Evolutionary conservation across 1,140 invertebrate genomes (phyloP).

Genomic region (Diorhabda sublineata): DNA sequence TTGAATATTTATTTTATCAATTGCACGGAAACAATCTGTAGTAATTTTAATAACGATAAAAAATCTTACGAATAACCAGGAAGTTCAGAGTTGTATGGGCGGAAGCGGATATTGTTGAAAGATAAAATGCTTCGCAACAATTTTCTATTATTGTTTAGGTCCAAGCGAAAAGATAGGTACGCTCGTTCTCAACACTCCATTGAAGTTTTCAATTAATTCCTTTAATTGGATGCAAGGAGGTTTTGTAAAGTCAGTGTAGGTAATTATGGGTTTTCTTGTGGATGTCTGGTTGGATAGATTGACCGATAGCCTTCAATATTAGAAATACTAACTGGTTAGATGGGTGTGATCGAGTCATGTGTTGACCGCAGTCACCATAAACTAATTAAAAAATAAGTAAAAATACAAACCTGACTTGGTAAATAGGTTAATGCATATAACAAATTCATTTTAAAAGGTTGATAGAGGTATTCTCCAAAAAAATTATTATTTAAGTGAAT

Average conservation of each 20-base stretch:
- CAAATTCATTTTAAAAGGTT: no score
- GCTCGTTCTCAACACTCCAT: constrained; percentile 1
- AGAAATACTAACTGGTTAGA: not conserved
- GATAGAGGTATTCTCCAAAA: no score
- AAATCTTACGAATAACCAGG: not conserved
- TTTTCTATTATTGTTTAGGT: constrained; percentile 1
- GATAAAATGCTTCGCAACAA: not conserved
- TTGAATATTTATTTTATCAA: no score
- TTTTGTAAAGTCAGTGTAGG: not conserved
- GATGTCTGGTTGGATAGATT: not conserved
- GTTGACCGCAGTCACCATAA: not conserved
- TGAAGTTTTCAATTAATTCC: constrained; percentile 1
- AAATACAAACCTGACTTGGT: no score
- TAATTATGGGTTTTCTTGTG: constrained; percentile 1
- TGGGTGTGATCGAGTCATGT: not conserved
- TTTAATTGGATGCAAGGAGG: constrained; percentile 1
- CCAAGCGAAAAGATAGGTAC: not conserved
- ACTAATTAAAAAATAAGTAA: no score
- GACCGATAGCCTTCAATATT: constrained; percentile 1
- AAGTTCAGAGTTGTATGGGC: not conserved
- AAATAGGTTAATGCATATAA: no score
- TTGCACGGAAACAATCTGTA: no score
- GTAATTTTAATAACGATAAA: no score
- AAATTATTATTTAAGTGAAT: no score
- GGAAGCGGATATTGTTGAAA: not conserved